These are phyloP conservation scores for Pipa parva DNA, from an alignment of 2,113 vertebrate species.

Conservation along the genomic window DNA sequence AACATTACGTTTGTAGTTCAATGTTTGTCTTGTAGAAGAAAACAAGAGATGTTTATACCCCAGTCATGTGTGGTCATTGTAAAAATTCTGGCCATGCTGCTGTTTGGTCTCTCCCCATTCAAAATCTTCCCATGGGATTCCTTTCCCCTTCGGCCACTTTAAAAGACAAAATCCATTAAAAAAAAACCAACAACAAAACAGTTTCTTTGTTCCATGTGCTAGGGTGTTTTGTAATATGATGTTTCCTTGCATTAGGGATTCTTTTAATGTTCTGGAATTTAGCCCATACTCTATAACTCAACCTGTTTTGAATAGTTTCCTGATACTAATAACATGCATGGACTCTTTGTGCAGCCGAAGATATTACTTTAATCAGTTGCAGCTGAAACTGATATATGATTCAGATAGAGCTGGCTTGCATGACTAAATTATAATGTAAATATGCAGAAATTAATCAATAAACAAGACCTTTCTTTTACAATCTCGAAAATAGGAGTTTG, in stretches of 20 bases:
- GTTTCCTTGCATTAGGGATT: constrained; percentile 44
- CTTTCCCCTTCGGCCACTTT: constrained; percentile 35
- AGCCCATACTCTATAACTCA: constrained; percentile 40
- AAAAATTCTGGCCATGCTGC: constrained; percentile 14
- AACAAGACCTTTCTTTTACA: constrained; percentile 39
- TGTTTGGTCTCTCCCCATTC: constrained; percentile 20
- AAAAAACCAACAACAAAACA: too few relatives aligned
- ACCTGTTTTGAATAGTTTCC: constrained; percentile 43
- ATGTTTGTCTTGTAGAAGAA: constrained; percentile 9
- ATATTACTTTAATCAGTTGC: constrained; percentile 43
- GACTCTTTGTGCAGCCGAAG: constrained; percentile 40
- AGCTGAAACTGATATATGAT: constrained; percentile 42
- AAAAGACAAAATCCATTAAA: constrained; percentile 37
- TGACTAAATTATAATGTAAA: constrained; percentile 42
- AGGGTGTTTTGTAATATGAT: constrained; percentile 43
- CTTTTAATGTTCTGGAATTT: constrained; percentile 42
- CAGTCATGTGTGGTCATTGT: constrained; percentile 36
- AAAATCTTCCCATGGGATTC: constrained; percentile 12
- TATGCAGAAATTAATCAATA: constrained; percentile 40
- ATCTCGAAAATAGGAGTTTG: constrained; percentile 37
- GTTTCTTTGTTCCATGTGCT: constrained; percentile 43
- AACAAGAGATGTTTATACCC: constrained; percentile 32
- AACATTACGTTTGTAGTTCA: not conserved
- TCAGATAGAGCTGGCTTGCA: constrained; percentile 30
- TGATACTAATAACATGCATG: constrained; percentile 43